Evolutionary conservation across 1,140 invertebrate genomes (phyloP), one percentile per base, ranked within the genome.

Genomic region (Ooceraea biroi): DNA sequence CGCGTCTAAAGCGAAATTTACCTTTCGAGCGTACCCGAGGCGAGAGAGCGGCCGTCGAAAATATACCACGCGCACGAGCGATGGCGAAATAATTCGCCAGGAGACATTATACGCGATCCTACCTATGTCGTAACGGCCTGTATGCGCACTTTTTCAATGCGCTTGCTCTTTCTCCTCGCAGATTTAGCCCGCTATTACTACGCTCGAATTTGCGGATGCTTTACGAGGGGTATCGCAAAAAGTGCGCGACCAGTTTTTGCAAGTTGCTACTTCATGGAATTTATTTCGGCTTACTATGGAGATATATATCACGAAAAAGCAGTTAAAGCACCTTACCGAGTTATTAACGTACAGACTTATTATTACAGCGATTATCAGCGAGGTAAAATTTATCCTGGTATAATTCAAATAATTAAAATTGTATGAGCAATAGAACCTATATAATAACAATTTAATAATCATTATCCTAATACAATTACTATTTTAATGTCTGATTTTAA

Each of bases 1-100:
- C 78, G 48, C 78, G 71, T 82, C 78, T 74, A 82, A 82, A 82
- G 78, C 78, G 57, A 82, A 82, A 82, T 82, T 82, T 74, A 74
- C 78, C 78, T 82, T 74, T 82, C 68, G 69, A 82, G 68, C 78
- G 58, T 74, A 80, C 57, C 65, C 76, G 52, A 80, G 76, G 65
- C 65, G 22, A 78, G 76, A 78, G 76, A 55, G 36, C 36, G 76
- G 50, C 50, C 65, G 25, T 71, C 76, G 65, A 80, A 80, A 80
- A 80, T 80, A 80, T 36, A 80, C n/a, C 41, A 19, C 65, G 36
- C 63, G 63, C 52, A 41, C 41, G 65, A 22, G 69, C 69, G 27
- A 61, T 50, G 27, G n/a, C 57, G 27, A 71, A 80, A 71, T 58
- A 69, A 80, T 80, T 71, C 52, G 65, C 50, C 44, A 27, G 27